A percentile compares a stretch with the other conserved stretches of the same genome.
phyloP scores from a whole-genome alignment of 2,888 invertebrate species.

The Cheilosia scutellata region DNA sequence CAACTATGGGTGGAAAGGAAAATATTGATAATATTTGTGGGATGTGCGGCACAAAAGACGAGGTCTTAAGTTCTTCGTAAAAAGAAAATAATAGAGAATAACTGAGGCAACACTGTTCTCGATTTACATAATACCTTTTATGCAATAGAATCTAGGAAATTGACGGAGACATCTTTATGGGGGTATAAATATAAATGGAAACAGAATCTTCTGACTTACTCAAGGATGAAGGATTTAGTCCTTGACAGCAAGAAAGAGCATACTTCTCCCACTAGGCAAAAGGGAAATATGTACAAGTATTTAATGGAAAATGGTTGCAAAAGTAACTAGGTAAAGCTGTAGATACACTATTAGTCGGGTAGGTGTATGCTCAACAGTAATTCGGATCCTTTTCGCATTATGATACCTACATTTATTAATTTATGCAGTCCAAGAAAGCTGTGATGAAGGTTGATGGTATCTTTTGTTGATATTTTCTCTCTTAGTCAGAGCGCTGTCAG shows the following conservation, averaged over 20 bases:
- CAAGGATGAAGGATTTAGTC: conserved; percentile 12
- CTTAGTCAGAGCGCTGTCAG: too few species aligned
- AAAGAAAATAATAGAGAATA: conserved; percentile 18
- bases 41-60: conserved; percentile 1
- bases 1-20: conserved; percentile 5
- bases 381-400: too few species aligned
- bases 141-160: conserved; percentile 30
- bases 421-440: too few species aligned
- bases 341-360: too few species aligned
- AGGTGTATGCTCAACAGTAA: too few species aligned
- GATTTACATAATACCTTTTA: conserved; percentile 49
- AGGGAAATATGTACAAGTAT: too few species aligned
- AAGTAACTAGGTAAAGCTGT: too few species aligned
- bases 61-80: conserved; percentile 2
- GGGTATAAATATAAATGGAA: conserved; percentile 11
- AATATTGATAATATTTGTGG: conserved; percentile 24
- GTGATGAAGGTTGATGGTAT: too few species aligned
- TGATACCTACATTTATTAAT: too few species aligned
- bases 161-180: conserved; percentile 25
- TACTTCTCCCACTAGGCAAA: too few species aligned
- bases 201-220: conserved; percentile 13
- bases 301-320: too few species aligned
- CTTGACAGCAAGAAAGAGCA: neutral
- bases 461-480: too few species aligned
- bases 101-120: conserved; percentile 26